Evolutionary conservation across 1,140 invertebrate species (phyloP).

Genomic region (Cherax destructor): DNA sequence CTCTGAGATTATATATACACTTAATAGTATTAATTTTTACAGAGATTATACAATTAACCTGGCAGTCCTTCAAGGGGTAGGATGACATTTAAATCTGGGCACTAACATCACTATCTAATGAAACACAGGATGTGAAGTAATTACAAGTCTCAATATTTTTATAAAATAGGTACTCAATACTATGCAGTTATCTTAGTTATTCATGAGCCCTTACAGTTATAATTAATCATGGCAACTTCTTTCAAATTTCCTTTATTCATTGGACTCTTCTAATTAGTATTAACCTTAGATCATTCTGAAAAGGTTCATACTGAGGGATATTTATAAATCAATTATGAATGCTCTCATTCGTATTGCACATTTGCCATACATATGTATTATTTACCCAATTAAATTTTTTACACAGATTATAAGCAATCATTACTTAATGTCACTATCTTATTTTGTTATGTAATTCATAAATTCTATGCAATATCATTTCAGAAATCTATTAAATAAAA

Average conservation of each 20-base stretch:
- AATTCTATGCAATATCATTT: neutral
- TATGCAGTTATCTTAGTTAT: neutral
- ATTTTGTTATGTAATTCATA: too few relatives aligned
- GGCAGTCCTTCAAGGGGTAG: neutral
- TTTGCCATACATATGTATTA: too few relatives aligned
- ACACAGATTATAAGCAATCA: too few relatives aligned
- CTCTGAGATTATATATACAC: neutral
- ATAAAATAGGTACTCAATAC: neutral
- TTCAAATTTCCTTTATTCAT: neutral
- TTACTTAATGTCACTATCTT: too few relatives aligned
- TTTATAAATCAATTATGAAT: too few relatives aligned
- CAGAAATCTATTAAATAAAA: neutral
- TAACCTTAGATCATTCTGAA: too few relatives aligned
- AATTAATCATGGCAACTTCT: neutral
- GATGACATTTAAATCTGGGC: neutral
- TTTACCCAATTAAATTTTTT: too few relatives aligned
- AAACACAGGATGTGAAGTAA: neutral
- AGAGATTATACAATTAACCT: neutral
- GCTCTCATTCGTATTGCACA: too few relatives aligned
- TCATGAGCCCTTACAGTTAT: neutral
- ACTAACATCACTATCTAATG: neutral
- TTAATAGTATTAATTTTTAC: neutral
- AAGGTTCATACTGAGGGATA: too few relatives aligned
- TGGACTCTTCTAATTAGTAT: too few relatives aligned
- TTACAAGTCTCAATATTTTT: neutral